A percentile compares a stretch with the other conserved stretches of the same genome.
Conservation (phyloP, 1,140 invertebrate species). For the Achroia grisella region DNA sequence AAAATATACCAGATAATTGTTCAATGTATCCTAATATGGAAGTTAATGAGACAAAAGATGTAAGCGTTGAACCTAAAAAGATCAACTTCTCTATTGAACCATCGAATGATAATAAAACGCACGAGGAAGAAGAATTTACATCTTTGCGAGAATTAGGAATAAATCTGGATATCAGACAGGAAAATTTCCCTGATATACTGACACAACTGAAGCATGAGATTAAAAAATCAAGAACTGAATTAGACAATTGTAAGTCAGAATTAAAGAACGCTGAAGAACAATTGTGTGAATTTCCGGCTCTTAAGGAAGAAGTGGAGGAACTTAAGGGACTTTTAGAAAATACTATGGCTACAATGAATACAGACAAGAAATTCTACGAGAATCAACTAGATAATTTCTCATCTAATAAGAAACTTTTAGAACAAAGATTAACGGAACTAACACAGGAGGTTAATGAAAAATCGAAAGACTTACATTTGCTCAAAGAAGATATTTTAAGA, state of each 20-base stretch:
- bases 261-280: too few relatives aligned
- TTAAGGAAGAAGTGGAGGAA: slow-evolving; percentile 75
- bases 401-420: slow-evolving; percentile 73
- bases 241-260: too few relatives aligned
- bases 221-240: too few relatives aligned
- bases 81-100: slow-evolving; percentile 63
- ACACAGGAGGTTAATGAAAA: slow-evolving; percentile 73
- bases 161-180: slow-evolving; percentile 48
- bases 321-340: slow-evolving; percentile 72
- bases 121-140: slow-evolving; percentile 39
- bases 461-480: slow-evolving; percentile 73
- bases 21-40: slow-evolving; percentile 69
- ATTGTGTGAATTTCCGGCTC: not conserved
- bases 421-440: slow-evolving; percentile 73
- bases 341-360: slow-evolving; percentile 70
- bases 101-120: slow-evolving; percentile 43
- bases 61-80: slow-evolving; percentile 63
- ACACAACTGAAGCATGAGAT: too few relatives aligned
- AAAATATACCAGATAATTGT: slow-evolving; percentile 60
- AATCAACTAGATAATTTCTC: slow-evolving; percentile 73
- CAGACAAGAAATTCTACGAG: slow-evolving; percentile 76
- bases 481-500: slow-evolving; percentile 74
- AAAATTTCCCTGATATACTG: slow-evolving; percentile 61
- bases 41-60: slow-evolving; percentile 46
- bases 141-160: slow-evolving; percentile 60